A percentile compares a stretch with the other conserved stretches of the same genome.
Evolutionary conservation across 1,140 invertebrate species (phyloP).

Genomic region (Forficula auricularia): DNA sequence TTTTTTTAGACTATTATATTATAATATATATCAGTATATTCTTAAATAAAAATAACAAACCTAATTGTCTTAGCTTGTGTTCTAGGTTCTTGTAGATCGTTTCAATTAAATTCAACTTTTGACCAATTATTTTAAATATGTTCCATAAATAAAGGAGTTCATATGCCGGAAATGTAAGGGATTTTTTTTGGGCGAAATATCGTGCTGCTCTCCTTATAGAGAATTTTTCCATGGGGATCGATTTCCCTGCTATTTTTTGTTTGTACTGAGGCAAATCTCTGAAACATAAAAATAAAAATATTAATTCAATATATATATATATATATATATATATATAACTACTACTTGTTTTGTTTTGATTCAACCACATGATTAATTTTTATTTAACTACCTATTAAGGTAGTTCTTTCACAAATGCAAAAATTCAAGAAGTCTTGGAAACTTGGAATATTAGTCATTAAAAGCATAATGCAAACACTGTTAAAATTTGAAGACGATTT

Average conservation of each 20-base stretch:
- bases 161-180: conserved; percentile 59
- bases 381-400: background rate
- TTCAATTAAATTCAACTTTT: conserved; percentile 44
- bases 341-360: background rate
- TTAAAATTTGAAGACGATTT: too few species aligned
- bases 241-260: conserved; percentile 86
- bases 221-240: conserved; percentile 92
- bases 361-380: background rate
- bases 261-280: conserved; percentile 65
- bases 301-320: background rate
- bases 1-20: background rate
- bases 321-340: background rate
- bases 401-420: background rate
- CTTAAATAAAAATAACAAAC: background rate
- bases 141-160: conserved; percentile 92
- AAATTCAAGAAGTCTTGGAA: background rate
- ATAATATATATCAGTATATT: background rate
- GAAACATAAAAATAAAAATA: conserved; percentile 16
- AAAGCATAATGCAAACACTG: background rate
- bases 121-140: conserved; percentile 68
- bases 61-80: background rate
- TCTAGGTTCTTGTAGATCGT: conserved; percentile 37
- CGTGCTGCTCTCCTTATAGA: conserved; percentile 65
- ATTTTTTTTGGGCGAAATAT: conserved; percentile 54
- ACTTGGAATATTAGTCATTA: background rate